phyloP scores from a whole-genome alignment of 2,797 vertebrate genomes.

The Cetoscarus ocellatus region DNA sequence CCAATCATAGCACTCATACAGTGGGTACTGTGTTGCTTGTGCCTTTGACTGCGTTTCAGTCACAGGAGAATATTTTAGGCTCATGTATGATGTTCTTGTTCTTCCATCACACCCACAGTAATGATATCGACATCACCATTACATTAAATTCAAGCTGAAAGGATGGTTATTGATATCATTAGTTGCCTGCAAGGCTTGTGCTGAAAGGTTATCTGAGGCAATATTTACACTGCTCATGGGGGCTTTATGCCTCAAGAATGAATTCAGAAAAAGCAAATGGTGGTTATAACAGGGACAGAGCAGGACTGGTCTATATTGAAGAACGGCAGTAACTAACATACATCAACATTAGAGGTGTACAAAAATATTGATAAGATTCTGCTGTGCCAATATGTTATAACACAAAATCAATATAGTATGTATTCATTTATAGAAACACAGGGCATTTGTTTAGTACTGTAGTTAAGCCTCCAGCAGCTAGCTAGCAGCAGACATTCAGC shows the following conservation, averaged over 20 bases:
- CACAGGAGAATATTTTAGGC: constrained; percentile 33
- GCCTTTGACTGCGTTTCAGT: no score
- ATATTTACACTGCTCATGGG: neutral
- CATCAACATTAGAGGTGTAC: no score
- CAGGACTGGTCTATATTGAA: neutral
- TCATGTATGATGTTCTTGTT: constrained; percentile 40
- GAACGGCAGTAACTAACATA: no score
- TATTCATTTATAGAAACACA: no score
- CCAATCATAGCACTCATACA: no score
- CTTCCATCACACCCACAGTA: constrained; percentile 27
- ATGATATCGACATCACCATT: constrained; percentile 51
- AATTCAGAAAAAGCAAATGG: neutral
- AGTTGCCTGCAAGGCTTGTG: neutral
- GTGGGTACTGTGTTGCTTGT: no score
- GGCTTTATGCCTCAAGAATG: neutral
- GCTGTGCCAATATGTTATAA: no score
- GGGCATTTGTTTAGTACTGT: no score
- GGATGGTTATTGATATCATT: constrained; percentile 5
- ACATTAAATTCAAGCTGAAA: neutral
- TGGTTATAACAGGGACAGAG: neutral
- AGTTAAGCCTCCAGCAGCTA: no score
- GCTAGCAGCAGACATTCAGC: no score
- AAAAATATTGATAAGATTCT: no score
- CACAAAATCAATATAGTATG: no score
- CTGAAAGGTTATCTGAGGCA: neutral